Base-by-base conservation (phyloP, 2,888 invertebrate species). In the Helicoverpa assulta region DNA sequence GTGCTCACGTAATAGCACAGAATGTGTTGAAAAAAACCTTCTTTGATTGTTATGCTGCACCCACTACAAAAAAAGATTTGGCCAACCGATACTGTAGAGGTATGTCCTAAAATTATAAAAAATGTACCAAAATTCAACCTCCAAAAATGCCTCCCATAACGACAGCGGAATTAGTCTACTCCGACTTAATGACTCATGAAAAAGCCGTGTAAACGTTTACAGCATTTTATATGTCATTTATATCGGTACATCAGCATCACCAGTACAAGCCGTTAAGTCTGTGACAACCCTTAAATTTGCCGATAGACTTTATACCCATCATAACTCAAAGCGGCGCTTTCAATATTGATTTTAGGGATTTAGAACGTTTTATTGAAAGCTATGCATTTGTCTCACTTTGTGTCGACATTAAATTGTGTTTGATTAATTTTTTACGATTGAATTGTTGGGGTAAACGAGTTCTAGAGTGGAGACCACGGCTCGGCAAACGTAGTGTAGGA, bases 271-370 rank as follows among this genome's bases (percentile, higher is more conserved):
- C 52, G 67, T 80, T 82, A 80, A 73, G 56, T 56, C 4, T 71
- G 74, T 81, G 72, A 81, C 80, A 67, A 55, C 73, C 60, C 80
- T 80, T 76, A 79, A 81, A 82, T 71, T 79, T 69, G 58, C 62
- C 59, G 67, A 79, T 79, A 60, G 60, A 73, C 58, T 73, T 70
- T 79, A 77, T 69, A 33, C 1, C 60, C 14, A 29, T 63, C 70
- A 67, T 81, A 82, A 80, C 57, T 69, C 19, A 47, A 50, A 66
- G 59, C 26, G 14, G 18, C 51, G 51, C 60, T 69, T 66, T 59
- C 37, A 59, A 74, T 54, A 63, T 74, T 77, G 79, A 74, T 66
- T 69, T 74, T 37, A 59, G 40, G 40, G 51, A 29, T 53, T 29
- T 1, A 21, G 43, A 33, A 47, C 18, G 7, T 51, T 43, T 57